Evolutionary conservation across 1,140 invertebrate species (phyloP).

Genomic region (Panagrolaimus sp.): DNA sequence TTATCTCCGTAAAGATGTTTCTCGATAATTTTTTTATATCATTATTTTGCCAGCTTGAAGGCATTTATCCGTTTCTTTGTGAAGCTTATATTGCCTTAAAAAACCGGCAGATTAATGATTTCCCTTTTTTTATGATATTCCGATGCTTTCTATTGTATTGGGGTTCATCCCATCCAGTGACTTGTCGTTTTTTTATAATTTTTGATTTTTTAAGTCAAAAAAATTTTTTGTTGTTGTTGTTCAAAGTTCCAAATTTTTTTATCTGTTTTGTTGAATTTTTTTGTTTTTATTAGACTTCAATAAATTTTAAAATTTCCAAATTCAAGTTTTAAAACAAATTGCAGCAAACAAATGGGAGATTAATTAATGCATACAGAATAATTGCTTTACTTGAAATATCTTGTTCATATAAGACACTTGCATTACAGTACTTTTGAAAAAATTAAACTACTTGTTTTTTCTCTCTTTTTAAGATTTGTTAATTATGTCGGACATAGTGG

Average conservation of each 20-base stretch:
- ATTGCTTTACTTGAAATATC: too few relatives aligned
- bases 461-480: too few relatives aligned
- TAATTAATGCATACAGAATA: too few relatives aligned
- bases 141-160: conserved; percentile 2
- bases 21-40: background rate
- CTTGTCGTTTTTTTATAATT: background rate
- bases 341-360: too few relatives aligned
- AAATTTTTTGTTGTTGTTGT: conserved; percentile 3
- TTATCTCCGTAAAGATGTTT: background rate
- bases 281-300: conserved; percentile 1
- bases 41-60: background rate
- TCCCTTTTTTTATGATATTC: conserved; percentile 1
- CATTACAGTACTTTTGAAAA: too few relatives aligned
- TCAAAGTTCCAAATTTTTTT: conserved; percentile 8
- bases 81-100: background rate
- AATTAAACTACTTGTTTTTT: too few relatives aligned
- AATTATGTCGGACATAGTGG: too few relatives aligned
- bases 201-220: background rate
- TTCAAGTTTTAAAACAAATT: background rate
- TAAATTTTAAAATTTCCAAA: conserved; percentile 1
- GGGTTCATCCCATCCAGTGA: conserved; percentile 9
- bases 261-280: conserved; percentile 9
- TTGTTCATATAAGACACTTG: too few relatives aligned
- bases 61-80: background rate
- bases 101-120: background rate